Evolutionary conservation across 1,140 invertebrate species (phyloP), one percentile per base, ranked within the genome.

Genomic region (Leptinotarsa lineolata): DNA sequence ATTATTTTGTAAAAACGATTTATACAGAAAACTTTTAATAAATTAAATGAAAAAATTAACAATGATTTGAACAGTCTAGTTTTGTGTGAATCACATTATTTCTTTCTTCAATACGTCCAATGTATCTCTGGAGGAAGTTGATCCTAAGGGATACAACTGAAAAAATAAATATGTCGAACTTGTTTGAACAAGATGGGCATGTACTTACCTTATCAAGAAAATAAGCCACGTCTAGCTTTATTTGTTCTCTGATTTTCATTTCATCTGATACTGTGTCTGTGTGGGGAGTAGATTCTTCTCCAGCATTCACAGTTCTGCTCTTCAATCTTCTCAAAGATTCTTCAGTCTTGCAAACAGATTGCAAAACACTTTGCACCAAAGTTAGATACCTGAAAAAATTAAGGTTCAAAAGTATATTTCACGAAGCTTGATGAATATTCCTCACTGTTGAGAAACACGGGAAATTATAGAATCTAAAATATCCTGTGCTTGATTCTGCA

Each of bases 281-380:
- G 65, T 88, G 87, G 65, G 86, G 85, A 46, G 68, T 64, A 54
- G 68, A 54, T 44, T 94, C 92, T 46, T 76, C 78, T 21, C 39
- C 70, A 6, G 61, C 45, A 68, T 59, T 72, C 22, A 79, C 20
- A 74, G 93, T 87, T 64, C 93, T 91, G 86, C 94, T 95, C 83
- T 97, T 97, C 70, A 98, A 86, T 77, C 94, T 90, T 82, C 92
- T 90, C 60, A 97, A 85, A 77, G 95, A 97, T 82, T 97, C 96
- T 84, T 98, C 96, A 77, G 96, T 98, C 87, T 94, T 96, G 83
- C 95, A 94, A 1, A 97, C 95, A 4, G 95, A 97, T 48, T 91
- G 94, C 68, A 98, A 86, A 4, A 98, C 95, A 85, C 97, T 95
- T 73, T 88, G 89, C 15, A 97, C 94, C 74, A 91, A 90, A 75